Conservation (phyloP, 2,888 invertebrate genomes). For the Melangyna quadrimaculata region DNA sequence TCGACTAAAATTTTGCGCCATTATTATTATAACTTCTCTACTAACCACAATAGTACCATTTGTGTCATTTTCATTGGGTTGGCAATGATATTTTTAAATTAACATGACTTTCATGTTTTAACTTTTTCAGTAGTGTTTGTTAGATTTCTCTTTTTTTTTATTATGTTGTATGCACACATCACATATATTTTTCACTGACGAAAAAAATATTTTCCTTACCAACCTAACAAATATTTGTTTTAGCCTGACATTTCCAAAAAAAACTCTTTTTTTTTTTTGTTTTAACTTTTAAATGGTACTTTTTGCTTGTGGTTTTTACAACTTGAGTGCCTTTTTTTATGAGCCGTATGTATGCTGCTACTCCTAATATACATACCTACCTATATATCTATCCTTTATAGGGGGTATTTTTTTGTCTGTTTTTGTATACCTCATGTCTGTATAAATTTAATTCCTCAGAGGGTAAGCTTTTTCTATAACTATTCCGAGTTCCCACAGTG, state of each 20-base stretch:
- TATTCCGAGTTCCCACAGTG: slow-evolving; percentile 19
- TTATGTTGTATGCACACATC: not conserved
- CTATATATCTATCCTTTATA: not conserved
- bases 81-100: not conserved
- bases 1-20: too few relatives aligned
- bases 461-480: not conserved
- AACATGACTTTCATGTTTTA: slow-evolving; percentile 6
- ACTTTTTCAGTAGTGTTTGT: not conserved
- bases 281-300: not conserved
- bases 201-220: slow-evolving; percentile 1
- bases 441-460: slow-evolving; percentile 21
- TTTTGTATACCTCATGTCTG: slow-evolving; percentile 32
- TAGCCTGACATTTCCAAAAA: slow-evolving; percentile 11
- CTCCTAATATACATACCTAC: not conserved
- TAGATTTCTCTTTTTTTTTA: not conserved
- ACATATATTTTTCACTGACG: not conserved
- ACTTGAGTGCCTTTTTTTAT: slow-evolving; percentile 39
- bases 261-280: not conserved
- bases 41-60: not conserved
- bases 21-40: too few relatives aligned
- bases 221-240: slow-evolving; percentile 48
- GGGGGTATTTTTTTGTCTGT: not conserved
- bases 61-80: not conserved
- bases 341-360: not conserved
- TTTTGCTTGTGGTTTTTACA: slow-evolving; percentile 16